Conservation (phyloP, 2,888 invertebrate species). For the Phyllotreta striolata region DNA sequence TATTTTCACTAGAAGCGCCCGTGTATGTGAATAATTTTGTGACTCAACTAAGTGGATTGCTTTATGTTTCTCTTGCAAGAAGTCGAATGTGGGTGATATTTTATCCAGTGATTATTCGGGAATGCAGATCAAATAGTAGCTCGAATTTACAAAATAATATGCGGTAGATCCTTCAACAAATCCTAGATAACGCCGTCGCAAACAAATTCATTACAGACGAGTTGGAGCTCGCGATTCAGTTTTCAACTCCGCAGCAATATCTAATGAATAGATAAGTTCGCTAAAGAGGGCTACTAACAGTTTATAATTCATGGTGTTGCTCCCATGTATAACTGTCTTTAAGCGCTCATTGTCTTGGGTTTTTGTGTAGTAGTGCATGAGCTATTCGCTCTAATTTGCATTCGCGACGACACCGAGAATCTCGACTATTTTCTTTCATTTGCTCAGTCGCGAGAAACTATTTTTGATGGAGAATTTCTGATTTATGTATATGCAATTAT, state of each 20-base stretch:
- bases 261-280: constrained; percentile 19
- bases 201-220: constrained; percentile 8
- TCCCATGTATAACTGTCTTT: constrained; percentile 14
- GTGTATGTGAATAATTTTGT: constrained; percentile 27
- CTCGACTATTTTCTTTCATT: not conserved
- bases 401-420: constrained; percentile 3
- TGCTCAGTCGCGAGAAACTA: too few species aligned
- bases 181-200: not conserved
- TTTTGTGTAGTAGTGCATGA: constrained; percentile 11
- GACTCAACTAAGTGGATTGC: constrained; percentile 22
- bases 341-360: constrained; percentile 14
- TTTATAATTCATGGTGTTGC: constrained; percentile 16
- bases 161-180: too few species aligned
- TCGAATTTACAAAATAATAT: too few species aligned
- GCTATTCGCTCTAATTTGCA: constrained; percentile 9
- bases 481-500: too few species aligned
- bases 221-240: constrained; percentile 12
- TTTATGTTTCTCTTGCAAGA: constrained; percentile 12
- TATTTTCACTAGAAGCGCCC: constrained; percentile 27
- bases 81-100: constrained; percentile 10
- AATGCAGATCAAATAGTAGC: too few species aligned
- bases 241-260: constrained; percentile 9
- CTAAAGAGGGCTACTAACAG: constrained; percentile 13
- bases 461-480: too few species aligned
- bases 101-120: not conserved